Percentiles rank a stretch among this genome's conserved stretches.
Conservation (phyloP, 2,113 vertebrate species). For the Ceuthmochares aereus region DNA sequence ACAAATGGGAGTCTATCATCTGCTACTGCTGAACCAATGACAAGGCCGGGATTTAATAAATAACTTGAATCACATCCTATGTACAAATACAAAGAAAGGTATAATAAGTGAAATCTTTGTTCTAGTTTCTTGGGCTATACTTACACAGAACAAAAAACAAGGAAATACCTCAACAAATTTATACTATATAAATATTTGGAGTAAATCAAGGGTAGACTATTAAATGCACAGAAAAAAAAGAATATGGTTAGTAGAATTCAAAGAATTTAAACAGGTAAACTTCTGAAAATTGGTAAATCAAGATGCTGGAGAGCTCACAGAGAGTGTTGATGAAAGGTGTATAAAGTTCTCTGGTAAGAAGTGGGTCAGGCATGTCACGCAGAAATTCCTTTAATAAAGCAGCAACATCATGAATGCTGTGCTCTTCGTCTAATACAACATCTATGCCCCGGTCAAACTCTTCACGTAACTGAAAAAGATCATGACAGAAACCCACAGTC, state of each 20-base stretch:
- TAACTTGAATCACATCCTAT: background rate
- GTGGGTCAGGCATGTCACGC: slow-evolving; percentile 93
- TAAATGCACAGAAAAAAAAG: background rate
- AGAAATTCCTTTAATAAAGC: slow-evolving; percentile 97
- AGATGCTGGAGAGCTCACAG: slow-evolving; percentile 77
- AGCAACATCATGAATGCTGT: slow-evolving; percentile 94
- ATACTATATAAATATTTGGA: background rate
- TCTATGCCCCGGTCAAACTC: slow-evolving; percentile 94
- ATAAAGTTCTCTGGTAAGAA: slow-evolving; percentile 95
- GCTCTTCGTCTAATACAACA: slow-evolving; percentile 89
- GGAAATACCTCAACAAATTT: background rate
- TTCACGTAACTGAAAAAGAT: slow-evolving; percentile 86
- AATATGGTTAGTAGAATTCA: background rate
- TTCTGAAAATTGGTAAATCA: background rate
- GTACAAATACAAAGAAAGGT: background rate
- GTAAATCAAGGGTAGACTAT: background rate
- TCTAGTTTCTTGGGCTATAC: background rate
- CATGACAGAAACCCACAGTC: background rate
- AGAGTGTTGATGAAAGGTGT: slow-evolving; percentile 93
- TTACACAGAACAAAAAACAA: background rate
- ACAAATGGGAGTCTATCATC: background rate
- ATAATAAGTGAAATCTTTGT: background rate
- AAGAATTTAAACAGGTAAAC: background rate
- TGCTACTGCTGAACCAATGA: background rate
- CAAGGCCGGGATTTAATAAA: background rate